Evolutionary conservation across 2,888 invertebrate species (phyloP), one percentile per base, ranked within the genome.

Genomic region (Lobophora halterata): DNA sequence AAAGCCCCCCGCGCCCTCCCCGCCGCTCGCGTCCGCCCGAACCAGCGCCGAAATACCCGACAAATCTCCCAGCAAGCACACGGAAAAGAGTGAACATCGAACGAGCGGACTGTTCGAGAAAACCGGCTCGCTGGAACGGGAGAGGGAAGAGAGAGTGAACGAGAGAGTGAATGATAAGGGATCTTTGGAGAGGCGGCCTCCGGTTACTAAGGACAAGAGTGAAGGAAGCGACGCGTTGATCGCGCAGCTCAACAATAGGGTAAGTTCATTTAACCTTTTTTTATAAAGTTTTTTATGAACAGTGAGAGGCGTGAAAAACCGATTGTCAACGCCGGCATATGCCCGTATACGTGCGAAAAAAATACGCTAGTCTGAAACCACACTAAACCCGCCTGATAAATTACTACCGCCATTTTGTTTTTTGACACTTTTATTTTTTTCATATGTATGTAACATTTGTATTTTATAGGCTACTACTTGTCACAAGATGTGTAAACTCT

Each of bases 241-340:
- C 46, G 69, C 79, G 27, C 87, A 86, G 66, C 81, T 88, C 41
- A 88, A 81, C 64, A 72, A 71, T 73, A 86, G 88, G 76, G 88
- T 88, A 42, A 70, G 82, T 64, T 24, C 30, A n/a, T n/a, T 25
- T 12, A 2, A 6, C 3, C 2, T 13, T 5, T 19, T 5, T 5
- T 7, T 19, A 5, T 19, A 19, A 5, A 5, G 7, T 7, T 2
- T 21, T 21, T 8, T n/a, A n/a, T n/a, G n/a, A n/a, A n/a, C n/a
- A n/a, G n/a, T n/a, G n/a, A n/a, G n/a, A n/a, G n/a, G n/a, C n/a
- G n/a, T n/a, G n/a, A n/a, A n/a, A n/a, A n/a, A n/a, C n/a, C n/a
- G n/a, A n/a, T n/a, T n/a, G n/a, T n/a, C n/a, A n/a, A n/a, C n/a
- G n/a, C n/a, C n/a, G n/a, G n/a, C n/a, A n/a, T n/a, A n/a, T n/a